Conservation (phyloP, 2,888 invertebrate species). For the Dolichomitus sp. region DNA sequence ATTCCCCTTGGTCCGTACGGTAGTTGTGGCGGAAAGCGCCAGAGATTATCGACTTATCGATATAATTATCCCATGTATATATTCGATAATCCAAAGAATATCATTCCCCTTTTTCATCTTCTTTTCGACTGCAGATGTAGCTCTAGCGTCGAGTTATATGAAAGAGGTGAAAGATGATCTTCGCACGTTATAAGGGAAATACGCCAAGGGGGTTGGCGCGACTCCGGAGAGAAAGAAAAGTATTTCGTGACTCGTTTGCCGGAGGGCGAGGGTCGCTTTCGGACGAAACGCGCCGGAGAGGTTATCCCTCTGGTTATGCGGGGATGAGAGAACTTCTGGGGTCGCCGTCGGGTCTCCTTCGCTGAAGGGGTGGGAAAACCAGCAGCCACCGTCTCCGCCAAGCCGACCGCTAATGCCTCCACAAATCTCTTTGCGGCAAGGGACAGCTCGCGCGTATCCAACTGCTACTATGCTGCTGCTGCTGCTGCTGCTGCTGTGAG, state of each 20-base stretch:
- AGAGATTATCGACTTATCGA: slow-evolving; percentile 42
- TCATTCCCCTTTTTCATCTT: neutral
- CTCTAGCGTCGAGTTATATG: neutral
- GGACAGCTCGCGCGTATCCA: slow-evolving; percentile 36
- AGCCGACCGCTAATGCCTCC: slow-evolving; percentile 67
- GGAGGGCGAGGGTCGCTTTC: slow-evolving; percentile 1
- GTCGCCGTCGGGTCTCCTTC: slow-evolving; percentile 7
- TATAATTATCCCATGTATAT: slow-evolving; percentile 23
- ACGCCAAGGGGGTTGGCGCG: neutral
- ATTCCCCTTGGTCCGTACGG: slow-evolving; percentile 5
- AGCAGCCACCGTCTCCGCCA: slow-evolving; percentile 39
- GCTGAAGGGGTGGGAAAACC: slow-evolving; percentile 21
- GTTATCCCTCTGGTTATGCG: neutral
- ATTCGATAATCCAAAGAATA: slow-evolving; percentile 15
- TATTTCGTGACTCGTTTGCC: slow-evolving; percentile 11
- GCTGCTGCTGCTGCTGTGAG: slow-evolving; percentile 18
- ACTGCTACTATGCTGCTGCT: slow-evolving; percentile 37
- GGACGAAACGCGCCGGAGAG: slow-evolving; percentile 6
- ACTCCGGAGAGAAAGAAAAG: slow-evolving; percentile 42
- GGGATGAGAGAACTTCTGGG: slow-evolving; percentile 5
- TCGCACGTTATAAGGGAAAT: neutral
- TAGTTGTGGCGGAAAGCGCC: neutral
- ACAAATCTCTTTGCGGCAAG: slow-evolving; percentile 63
- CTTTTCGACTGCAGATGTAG: neutral
- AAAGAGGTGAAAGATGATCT: slow-evolving; percentile 24